Conservation (phyloP, 2,113 vertebrate genomes). For the Apteryx mantelli region DNA sequence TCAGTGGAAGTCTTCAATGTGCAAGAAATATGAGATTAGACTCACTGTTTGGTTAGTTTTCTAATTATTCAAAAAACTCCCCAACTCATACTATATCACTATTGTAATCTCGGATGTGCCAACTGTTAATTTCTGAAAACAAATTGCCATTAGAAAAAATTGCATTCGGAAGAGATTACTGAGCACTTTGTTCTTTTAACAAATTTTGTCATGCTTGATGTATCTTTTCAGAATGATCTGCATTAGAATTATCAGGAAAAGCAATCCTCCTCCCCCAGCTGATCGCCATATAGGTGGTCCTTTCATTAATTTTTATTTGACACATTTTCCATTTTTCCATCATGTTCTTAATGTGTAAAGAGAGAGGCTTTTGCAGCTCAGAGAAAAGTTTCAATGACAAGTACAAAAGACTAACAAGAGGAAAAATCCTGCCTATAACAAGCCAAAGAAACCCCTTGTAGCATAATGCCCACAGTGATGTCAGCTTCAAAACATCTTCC, state of each 20-base stretch:
- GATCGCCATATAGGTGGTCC: neutral
- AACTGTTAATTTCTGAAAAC: conserved; percentile 27
- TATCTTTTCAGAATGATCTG: conserved; percentile 20
- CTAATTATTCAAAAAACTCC: neutral
- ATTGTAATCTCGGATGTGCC: neutral
- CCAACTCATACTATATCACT: neutral
- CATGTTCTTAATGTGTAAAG: neutral
- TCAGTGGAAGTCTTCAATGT: neutral
- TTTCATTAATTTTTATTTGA: conserved; percentile 47
- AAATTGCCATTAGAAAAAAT: conserved; percentile 6
- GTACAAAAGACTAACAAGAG: conserved; percentile 53
- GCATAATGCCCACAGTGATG: conserved; percentile 53
- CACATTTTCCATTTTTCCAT: neutral
- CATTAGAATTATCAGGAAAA: neutral
- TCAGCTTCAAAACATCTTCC: conserved; percentile 63
- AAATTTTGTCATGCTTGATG: neutral
- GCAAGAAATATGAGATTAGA: neutral
- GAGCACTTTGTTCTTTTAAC: neutral
- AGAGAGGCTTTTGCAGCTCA: conserved; percentile 10
- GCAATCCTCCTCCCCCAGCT: neutral
- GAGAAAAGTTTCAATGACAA: conserved; percentile 62
- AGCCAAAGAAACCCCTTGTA: conserved; percentile 55
- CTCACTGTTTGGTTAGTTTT: neutral
- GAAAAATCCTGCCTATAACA: conserved; percentile 50
- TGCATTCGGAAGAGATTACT: neutral